These are phyloP conservation scores for Drosophila eohydei DNA, from an alignment of 2,888 invertebrate genomes.

Conservation along the genomic window DNA sequence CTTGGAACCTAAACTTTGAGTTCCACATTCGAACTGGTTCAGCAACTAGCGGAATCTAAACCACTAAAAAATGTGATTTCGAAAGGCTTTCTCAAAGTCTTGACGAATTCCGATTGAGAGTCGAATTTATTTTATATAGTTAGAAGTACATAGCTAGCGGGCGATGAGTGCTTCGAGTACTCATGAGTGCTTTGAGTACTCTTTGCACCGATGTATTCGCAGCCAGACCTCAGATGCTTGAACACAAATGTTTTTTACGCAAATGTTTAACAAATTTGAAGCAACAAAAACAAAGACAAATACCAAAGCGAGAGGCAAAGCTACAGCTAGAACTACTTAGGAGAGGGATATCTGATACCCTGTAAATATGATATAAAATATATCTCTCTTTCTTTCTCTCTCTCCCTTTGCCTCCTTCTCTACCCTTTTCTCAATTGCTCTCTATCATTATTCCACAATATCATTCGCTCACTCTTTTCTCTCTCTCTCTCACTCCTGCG, in stretches of 20 bases:
- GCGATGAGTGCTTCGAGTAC: neutral
- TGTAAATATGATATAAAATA: neutral
- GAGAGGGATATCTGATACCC: conserved; percentile 1
- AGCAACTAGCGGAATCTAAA: neutral
- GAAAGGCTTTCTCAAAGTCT: neutral
- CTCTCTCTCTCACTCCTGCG: neutral
- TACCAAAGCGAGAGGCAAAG: conserved; percentile 10
- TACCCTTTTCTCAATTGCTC: neutral
- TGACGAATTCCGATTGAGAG: neutral
- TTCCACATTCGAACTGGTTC: neutral
- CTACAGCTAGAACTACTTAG: neutral
- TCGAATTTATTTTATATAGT: neutral
- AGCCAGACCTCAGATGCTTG: conserved; percentile 22
- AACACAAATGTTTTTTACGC: conserved; percentile 46
- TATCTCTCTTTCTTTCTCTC: neutral
- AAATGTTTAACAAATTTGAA: conserved; percentile 61
- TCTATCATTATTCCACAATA: too few relatives aligned
- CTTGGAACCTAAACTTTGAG: neutral
- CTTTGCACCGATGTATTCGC: conserved; percentile 26
- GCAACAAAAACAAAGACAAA: conserved; percentile 41
- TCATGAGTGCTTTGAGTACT: conserved; percentile 16
- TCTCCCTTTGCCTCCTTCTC: neutral
- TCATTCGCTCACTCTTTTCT: neutral
- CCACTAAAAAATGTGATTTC: neutral
- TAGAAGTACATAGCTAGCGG: neutral